A percentile compares a stretch with the other conserved stretches of the same genome.
These are phyloP conservation scores for Eueides isabella DNA, from an alignment of 1,140 invertebrate genomes.

Conservation along the genomic window DNA sequence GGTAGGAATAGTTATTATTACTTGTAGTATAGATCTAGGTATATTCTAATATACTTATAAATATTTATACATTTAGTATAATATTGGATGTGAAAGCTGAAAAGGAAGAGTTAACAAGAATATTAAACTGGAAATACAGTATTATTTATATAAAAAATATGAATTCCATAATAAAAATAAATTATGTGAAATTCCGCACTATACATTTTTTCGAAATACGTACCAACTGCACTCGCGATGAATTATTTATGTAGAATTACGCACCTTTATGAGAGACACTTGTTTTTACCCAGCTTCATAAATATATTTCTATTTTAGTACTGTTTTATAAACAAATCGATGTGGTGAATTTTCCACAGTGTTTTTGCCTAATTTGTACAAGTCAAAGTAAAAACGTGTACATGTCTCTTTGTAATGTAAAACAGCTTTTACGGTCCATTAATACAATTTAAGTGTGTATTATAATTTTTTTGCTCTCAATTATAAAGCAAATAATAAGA, in stretches of 20 bases:
- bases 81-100: too few species aligned
- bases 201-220: constrained; percentile 49
- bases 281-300: background rate
- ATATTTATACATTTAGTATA: too few species aligned
- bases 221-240: constrained; percentile 52
- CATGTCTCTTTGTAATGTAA: too few species aligned
- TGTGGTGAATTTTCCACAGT: background rate
- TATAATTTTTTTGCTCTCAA: constrained; percentile 33
- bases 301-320: background rate
- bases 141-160: too few species aligned
- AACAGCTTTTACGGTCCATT: background rate
- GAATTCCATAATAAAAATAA: background rate
- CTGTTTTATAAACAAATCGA: background rate
- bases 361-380: too few species aligned
- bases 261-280: constrained; percentile 36
- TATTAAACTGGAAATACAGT: too few species aligned
- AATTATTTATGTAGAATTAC: constrained; percentile 51
- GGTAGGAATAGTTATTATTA: background rate
- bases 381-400: too few species aligned
- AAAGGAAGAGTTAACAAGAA: too few species aligned
- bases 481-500: constrained; percentile 20
- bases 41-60: background rate
- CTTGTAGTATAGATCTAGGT: too few species aligned
- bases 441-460: background rate
- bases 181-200: background rate